Evolutionary conservation across 2,797 vertebrate genomes (phyloP).

Genomic region (Perodicticus potto): DNA sequence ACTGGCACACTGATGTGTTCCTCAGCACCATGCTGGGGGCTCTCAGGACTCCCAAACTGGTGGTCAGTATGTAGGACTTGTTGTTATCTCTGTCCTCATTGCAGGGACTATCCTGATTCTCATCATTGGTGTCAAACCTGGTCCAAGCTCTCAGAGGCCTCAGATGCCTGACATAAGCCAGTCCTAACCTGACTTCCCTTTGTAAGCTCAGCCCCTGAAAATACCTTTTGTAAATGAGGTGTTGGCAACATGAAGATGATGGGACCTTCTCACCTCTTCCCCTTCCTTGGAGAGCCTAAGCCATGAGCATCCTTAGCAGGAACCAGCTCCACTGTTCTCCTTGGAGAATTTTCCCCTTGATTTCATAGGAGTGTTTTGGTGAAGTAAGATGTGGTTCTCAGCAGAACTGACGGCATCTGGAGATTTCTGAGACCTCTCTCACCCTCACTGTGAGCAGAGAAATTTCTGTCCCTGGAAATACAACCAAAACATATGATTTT

Average conservation of each 20-base stretch:
- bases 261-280: background rate
- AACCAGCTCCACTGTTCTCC: background rate
- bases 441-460: background rate
- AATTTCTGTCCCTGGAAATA: conserved; percentile 41
- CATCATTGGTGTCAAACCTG: background rate
- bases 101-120: background rate
- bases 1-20: background rate
- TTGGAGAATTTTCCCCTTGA: background rate
- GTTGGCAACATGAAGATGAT: background rate
- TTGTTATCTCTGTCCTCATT: background rate
- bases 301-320: rapidly evolving
- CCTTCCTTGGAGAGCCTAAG: background rate
- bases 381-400: background rate
- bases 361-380: conserved; percentile 15
- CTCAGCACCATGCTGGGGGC: no score
- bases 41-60: background rate
- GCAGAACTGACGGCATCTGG: background rate
- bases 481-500: background rate
- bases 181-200: background rate
- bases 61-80: background rate
- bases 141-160: background rate
- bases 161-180: background rate
- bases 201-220: background rate
- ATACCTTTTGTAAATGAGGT: conserved; percentile 35
- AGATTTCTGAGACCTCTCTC: background rate